phyloP scores from a whole-genome alignment of 2,888 invertebrate species.

The Drosophila picticornis region DNA sequence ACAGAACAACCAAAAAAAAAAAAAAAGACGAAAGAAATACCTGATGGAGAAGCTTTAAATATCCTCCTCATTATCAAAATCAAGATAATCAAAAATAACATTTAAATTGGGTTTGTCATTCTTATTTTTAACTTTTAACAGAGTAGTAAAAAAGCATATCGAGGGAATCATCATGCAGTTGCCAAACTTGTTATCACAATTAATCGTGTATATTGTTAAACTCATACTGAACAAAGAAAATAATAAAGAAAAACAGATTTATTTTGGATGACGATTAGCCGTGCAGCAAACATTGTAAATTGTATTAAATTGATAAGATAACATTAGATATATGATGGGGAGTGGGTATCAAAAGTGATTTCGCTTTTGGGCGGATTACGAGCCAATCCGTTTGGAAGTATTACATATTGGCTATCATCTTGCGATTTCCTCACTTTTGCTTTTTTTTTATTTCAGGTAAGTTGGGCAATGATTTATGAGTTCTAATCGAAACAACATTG shows the following conservation, averaged over 20 bases:
- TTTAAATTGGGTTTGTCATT: neutral
- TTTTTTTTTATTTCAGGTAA: neutral
- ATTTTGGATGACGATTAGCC: neutral
- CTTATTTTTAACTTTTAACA: neutral
- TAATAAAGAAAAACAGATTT: neutral
- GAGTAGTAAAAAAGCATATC: neutral
- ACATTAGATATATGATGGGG: neutral
- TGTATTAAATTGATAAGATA: conserved; percentile 13
- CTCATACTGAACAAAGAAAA: neutral
- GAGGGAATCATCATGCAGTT: neutral
- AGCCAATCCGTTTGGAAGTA: conserved; percentile 1
- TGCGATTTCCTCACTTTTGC: conserved; percentile 22
- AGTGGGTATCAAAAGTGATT: conserved; percentile 2
- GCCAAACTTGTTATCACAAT: neutral
- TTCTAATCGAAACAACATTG: conserved; percentile 35
- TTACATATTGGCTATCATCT: conserved; percentile 27
- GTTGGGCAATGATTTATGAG: conserved; percentile 67
- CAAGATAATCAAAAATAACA: neutral
- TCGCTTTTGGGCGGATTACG: conserved; percentile 23
- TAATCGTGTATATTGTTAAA: neutral
- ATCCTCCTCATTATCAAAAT: neutral
- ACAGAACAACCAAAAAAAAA: neutral
- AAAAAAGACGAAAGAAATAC: neutral
- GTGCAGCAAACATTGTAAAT: neutral
- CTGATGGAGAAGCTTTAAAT: neutral